Conservation (phyloP, 2,888 invertebrate species). For the Leucozona laternaria region DNA sequence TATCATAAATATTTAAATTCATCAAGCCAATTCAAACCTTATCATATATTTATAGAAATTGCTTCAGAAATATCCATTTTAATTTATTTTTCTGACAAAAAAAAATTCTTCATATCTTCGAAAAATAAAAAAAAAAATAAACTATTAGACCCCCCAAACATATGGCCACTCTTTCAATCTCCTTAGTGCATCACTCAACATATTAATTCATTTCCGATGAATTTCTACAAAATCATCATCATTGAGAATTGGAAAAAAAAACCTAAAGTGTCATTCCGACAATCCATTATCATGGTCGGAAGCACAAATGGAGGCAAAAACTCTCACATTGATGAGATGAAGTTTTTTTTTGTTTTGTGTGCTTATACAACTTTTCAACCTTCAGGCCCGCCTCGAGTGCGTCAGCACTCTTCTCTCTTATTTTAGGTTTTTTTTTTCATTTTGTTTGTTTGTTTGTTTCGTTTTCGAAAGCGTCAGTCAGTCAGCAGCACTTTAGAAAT, state of each 20-base stretch:
- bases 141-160: constrained; percentile 48
- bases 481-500: constrained; percentile 61
- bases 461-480: constrained; percentile 50
- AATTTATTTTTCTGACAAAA: not conserved
- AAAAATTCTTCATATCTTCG: constrained; percentile 17
- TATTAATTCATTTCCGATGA: constrained; percentile 75
- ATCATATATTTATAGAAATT: constrained; percentile 28
- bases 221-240: constrained; percentile 61
- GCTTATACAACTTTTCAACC: constrained; percentile 18
- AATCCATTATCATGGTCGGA: constrained; percentile 68
- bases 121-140: constrained; percentile 9
- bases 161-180: constrained; percentile 40
- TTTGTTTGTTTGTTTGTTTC: constrained; percentile 3
- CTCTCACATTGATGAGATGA: constrained; percentile 68
- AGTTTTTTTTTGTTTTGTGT: constrained; percentile 18
- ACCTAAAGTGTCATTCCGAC: constrained; percentile 70
- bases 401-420: constrained; percentile 34
- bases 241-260: constrained; percentile 42
- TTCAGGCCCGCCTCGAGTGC: constrained; percentile 38
- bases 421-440: not conserved
- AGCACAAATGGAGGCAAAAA: constrained; percentile 58
- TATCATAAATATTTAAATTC: not conserved
- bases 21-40: not conserved
- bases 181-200: constrained; percentile 65
- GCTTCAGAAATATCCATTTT: constrained; percentile 44